Conservation (phyloP, 2,888 invertebrate species). For the Sipha maydis region DNA sequence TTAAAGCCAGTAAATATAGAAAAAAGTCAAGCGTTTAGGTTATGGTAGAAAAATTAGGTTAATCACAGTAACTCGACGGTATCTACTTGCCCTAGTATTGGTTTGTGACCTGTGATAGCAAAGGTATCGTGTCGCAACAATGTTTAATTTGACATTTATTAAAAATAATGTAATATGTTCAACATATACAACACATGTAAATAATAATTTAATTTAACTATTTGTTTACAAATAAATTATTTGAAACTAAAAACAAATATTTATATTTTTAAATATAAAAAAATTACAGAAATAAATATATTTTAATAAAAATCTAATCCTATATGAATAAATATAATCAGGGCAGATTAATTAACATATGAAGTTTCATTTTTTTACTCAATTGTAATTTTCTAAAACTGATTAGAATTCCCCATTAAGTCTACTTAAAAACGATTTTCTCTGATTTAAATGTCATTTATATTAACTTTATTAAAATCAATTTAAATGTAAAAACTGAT, state of each 20-base stretch:
- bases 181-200: neutral
- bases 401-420: too few species aligned
- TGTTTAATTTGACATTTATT: slow-evolving; percentile 20
- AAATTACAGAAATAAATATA: neutral
- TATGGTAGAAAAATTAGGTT: slow-evolving; percentile 60
- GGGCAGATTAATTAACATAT: neutral
- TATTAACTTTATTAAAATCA: too few species aligned
- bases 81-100: slow-evolving; percentile 12
- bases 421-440: too few species aligned
- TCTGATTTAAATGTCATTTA: too few species aligned
- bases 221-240: neutral
- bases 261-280: too few species aligned
- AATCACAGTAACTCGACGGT: slow-evolving; percentile 36
- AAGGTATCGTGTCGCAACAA: slow-evolving; percentile 14
- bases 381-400: too few species aligned
- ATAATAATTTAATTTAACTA: too few species aligned
- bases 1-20: neutral
- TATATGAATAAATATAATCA: neutral
- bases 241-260: neutral
- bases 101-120: neutral
- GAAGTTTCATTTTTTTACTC: neutral
- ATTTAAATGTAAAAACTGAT: too few species aligned
- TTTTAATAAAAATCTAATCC: neutral
- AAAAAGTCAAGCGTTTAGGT: slow-evolving; percentile 57
- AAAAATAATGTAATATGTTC: neutral